phyloP scores from a whole-genome alignment of 2,888 invertebrate genomes.

The Serripes groenlandicus region DNA sequence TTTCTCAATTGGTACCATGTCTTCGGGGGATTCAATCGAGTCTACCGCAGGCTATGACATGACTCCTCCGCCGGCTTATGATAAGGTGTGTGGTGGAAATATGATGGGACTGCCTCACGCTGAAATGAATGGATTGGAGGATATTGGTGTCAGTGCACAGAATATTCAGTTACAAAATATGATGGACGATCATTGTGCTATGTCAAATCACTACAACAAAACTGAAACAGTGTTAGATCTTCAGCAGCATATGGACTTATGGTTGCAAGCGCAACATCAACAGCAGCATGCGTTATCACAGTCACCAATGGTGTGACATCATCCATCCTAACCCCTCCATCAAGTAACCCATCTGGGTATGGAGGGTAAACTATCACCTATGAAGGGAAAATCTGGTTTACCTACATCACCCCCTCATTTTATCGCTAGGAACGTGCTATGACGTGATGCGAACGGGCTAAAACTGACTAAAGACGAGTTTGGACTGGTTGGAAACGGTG shows the following conservation, averaged over 20 bases:
- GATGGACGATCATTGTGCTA: constrained; percentile 69
- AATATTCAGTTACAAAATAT: constrained; percentile 47
- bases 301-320: constrained; percentile 64
- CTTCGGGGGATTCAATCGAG: constrained; percentile 78
- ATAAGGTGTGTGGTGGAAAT: constrained; percentile 70
- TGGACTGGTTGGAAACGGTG: no score
- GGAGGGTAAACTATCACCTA: constrained; percentile 89
- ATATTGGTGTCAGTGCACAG: constrained; percentile 52
- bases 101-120: constrained; percentile 57
- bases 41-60: constrained; percentile 78
- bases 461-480: no score
- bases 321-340: constrained; percentile 68
- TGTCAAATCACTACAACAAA: constrained; percentile 68
- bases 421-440: constrained; percentile 96
- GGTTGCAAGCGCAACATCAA: constrained; percentile 62
- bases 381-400: constrained; percentile 92
- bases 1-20: constrained; percentile 75
- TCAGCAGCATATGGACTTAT: constrained; percentile 63
- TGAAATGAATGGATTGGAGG: constrained; percentile 66
- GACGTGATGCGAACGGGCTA: no score
- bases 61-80: constrained; percentile 75
- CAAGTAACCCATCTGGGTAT: constrained; percentile 82
- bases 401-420: constrained; percentile 98
- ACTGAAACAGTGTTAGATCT: constrained; percentile 58
- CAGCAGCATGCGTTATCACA: constrained; percentile 63